phyloP scores from a whole-genome alignment of 1,140 invertebrate species.

The Aphelinus certus region DNA sequence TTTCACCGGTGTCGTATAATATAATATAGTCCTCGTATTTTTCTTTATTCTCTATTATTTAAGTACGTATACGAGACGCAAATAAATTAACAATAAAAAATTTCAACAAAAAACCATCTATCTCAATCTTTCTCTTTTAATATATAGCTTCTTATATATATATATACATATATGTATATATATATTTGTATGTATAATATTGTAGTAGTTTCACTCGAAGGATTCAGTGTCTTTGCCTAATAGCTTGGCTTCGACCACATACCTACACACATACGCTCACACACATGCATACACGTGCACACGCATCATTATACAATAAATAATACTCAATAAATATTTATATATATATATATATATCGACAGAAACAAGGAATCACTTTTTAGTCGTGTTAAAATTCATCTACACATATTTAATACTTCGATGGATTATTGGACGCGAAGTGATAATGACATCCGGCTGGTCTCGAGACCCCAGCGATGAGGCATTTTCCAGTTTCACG shows the following conservation, averaged over 20 bases:
- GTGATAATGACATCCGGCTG: neutral
- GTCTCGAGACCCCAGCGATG: too few relatives aligned
- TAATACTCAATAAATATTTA: neutral
- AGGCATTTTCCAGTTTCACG: too few relatives aligned
- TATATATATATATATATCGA: neutral
- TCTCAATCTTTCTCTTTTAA: neutral
- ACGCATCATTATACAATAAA: neutral
- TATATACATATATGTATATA: too few relatives aligned
- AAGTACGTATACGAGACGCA: constrained; percentile 36
- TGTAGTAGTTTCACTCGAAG: neutral
- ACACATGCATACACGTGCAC: too few relatives aligned
- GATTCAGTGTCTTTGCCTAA: constrained; percentile 11
- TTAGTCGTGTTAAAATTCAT: constrained; percentile 6
- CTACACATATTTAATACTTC: constrained; percentile 24
- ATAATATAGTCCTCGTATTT: constrained; percentile 22
- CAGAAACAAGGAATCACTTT: neutral
- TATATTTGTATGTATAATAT: too few relatives aligned
- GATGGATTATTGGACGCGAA: constrained; percentile 11
- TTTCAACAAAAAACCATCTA: constrained; percentile 8
- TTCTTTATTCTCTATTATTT: constrained; percentile 15
- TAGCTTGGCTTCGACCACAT: neutral
- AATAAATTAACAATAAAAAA: constrained; percentile 33
- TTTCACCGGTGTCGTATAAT: neutral
- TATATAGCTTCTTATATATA: neutral
- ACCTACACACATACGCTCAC: too few relatives aligned